A percentile compares a stretch with the other conserved stretches of the same genome.
Conservation (phyloP, 2,888 invertebrate species). For the Phaedon cochleariae region DNA sequence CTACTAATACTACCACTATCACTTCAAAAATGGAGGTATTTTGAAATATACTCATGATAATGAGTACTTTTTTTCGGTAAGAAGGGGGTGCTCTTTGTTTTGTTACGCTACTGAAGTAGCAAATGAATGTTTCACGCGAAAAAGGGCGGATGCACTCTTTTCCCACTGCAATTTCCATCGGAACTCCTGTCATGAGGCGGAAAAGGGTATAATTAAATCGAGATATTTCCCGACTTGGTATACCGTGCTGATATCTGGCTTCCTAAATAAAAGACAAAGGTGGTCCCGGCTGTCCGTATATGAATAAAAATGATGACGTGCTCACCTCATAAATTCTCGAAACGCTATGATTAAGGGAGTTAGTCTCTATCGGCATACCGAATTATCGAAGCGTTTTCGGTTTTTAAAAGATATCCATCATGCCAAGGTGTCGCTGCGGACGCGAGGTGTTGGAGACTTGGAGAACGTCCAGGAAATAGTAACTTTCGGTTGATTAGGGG, state of each 20-base stretch:
- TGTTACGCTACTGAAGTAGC: too few relatives aligned
- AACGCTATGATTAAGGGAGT: slow-evolving; percentile 52
- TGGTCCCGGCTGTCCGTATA: slow-evolving; percentile 48
- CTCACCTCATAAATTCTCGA: slow-evolving; percentile 52
- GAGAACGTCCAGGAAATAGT: slow-evolving; percentile 22
- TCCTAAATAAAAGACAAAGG: slow-evolving; percentile 45
- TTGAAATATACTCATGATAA: too few relatives aligned
- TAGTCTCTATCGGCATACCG: slow-evolving; percentile 45
- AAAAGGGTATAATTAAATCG: slow-evolving; percentile 35
- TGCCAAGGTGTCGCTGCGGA: slow-evolving; percentile 35
- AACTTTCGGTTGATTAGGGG: slow-evolving; percentile 27
- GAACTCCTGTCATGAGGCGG: slow-evolving; percentile 17
- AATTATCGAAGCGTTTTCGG: slow-evolving; percentile 42
- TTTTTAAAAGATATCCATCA: slow-evolving; percentile 41
- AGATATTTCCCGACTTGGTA: slow-evolving; percentile 32
- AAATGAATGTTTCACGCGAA: not conserved
- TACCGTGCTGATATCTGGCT: slow-evolving; percentile 42
- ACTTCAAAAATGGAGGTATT: too few relatives aligned
- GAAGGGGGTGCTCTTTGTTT: too few relatives aligned
- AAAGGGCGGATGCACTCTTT: not conserved
- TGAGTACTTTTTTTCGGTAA: too few relatives aligned
- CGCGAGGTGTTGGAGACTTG: slow-evolving; percentile 43
- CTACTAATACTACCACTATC: too few relatives aligned
- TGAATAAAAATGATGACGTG: slow-evolving; percentile 51
- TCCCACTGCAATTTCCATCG: not conserved